Conservation (phyloP, 2,797 vertebrate genomes). For the Labeo calbasu region DNA sequence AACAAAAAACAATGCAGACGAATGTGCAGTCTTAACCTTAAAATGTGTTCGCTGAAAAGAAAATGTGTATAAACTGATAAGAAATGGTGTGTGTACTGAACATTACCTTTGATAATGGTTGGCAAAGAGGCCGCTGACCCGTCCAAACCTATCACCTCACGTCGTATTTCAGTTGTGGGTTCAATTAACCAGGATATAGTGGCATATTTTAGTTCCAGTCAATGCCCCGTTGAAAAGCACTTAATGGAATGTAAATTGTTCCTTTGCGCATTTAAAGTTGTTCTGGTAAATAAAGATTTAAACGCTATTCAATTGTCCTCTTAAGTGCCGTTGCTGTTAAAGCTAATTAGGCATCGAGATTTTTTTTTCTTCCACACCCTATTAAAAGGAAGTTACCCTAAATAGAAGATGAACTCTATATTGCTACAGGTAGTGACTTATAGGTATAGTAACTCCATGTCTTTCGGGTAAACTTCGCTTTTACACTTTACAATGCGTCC, state of each 20-base stretch:
- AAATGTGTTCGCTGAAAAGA: neutral
- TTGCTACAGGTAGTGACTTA: slow-evolving; percentile 18
- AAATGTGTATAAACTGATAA: neutral
- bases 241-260: slow-evolving; percentile 97
- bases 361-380: slow-evolving; percentile 79
- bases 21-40: neutral
- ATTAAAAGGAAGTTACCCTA: slow-evolving; percentile 63
- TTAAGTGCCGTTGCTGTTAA: slow-evolving; percentile 91
- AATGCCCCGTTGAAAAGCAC: slow-evolving; percentile 94
- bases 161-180: slow-evolving; percentile 85
- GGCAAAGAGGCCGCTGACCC: slow-evolving; percentile 6
- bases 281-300: slow-evolving; percentile 95
- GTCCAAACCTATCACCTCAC: slow-evolving; percentile 20
- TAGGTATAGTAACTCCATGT: neutral
- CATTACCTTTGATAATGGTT: neutral
- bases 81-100: neutral
- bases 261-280: slow-evolving; percentile 86
- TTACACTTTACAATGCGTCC: slow-evolving; percentile 4
- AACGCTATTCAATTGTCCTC: slow-evolving; percentile 88
- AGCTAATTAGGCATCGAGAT: slow-evolving; percentile 87
- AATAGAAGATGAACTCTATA: neutral
- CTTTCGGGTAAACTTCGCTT: neutral
- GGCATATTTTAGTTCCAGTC: slow-evolving; percentile 97
- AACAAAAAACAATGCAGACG: neutral
- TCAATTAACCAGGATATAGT: slow-evolving; percentile 90